Percentiles rank a stretch among this genome's conserved stretches.
phyloP scores from a whole-genome alignment of 2,113 vertebrate species.

The Albula goreensis region DNA sequence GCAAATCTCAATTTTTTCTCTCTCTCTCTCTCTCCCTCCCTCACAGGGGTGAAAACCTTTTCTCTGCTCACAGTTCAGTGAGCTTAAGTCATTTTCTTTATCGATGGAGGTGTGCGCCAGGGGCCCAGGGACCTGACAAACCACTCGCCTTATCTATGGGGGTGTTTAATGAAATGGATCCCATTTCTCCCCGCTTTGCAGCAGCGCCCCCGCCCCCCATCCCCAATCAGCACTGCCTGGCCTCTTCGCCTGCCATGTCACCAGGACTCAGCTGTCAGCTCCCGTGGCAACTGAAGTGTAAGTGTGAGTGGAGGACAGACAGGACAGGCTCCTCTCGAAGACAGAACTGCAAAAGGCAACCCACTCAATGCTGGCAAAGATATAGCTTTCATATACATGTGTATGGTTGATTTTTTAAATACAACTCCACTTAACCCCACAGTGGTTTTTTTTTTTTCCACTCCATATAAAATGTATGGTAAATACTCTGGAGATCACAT shows the following conservation, averaged over 20 bases:
- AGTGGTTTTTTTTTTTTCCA: background rate
- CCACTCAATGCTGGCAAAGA: background rate
- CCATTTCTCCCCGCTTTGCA: conserved; percentile 27
- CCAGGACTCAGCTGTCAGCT: conserved; percentile 21
- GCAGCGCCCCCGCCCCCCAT: conserved; percentile 21
- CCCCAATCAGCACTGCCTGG: conserved; percentile 20
- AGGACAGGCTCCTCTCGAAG: background rate
- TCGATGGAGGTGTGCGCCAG: conserved; percentile 47
- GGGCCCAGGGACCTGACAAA: conserved; percentile 37
- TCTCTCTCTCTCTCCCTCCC: too few relatives aligned
- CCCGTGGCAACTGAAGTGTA: background rate
- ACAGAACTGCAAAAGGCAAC: background rate
- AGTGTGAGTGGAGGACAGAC: background rate
- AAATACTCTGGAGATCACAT: too few relatives aligned
- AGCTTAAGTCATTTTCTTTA: conserved; percentile 58
- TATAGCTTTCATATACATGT: background rate
- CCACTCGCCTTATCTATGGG: conserved; percentile 24
- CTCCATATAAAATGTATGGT: background rate
- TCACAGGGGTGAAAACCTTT: conserved; percentile 60
- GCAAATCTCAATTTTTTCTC: conserved; percentile 33
- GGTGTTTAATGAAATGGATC: conserved; percentile 48
- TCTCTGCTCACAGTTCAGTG: conserved; percentile 50
- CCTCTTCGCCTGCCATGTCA: conserved; percentile 15
- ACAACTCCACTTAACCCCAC: background rate
- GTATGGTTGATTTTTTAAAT: background rate